Conservation (phyloP, 2,888 invertebrate species). For the Saturnia japonica region DNA sequence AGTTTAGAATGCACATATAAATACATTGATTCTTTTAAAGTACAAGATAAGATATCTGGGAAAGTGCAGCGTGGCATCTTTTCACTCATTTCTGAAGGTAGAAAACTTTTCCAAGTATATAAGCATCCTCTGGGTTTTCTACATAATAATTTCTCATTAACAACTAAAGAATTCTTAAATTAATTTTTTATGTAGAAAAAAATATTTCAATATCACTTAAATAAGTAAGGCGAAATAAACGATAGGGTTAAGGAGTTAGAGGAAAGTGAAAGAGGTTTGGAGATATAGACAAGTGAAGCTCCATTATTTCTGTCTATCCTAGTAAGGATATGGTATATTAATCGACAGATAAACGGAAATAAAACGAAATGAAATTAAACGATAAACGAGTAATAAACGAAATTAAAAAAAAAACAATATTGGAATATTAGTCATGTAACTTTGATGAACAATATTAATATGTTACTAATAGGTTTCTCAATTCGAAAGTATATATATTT, state of each 20-base stretch:
- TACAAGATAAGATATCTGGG: slow-evolving; percentile 25
- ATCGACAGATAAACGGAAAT: not conserved
- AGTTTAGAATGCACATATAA: slow-evolving; percentile 29
- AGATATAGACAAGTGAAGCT: not conserved
- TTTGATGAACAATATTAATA: too few relatives aligned
- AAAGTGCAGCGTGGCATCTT: slow-evolving; percentile 58
- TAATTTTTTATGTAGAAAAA: not conserved
- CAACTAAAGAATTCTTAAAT: slow-evolving; percentile 44
- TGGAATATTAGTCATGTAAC: too few relatives aligned
- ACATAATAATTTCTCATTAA: slow-evolving; percentile 54
- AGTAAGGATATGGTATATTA: not conserved
- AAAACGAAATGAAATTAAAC: too few relatives aligned
- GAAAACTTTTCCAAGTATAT: slow-evolving; percentile 50
- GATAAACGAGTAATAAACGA: too few relatives aligned
- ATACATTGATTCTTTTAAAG: slow-evolving; percentile 29
- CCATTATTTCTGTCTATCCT: not conserved
- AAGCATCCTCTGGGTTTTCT: slow-evolving; percentile 34
- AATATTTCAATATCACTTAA: not conserved
- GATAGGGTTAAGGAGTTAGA: not conserved
- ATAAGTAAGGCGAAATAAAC: not conserved
- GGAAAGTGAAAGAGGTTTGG: not conserved
- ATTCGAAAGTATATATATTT: too few relatives aligned
- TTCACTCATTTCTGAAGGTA: slow-evolving; percentile 47
- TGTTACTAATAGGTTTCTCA: too few relatives aligned
- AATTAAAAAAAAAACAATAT: too few relatives aligned